These are phyloP conservation scores for Malurus splendens DNA, from an alignment of 2,797 vertebrate species.

Conservation along the genomic window DNA sequence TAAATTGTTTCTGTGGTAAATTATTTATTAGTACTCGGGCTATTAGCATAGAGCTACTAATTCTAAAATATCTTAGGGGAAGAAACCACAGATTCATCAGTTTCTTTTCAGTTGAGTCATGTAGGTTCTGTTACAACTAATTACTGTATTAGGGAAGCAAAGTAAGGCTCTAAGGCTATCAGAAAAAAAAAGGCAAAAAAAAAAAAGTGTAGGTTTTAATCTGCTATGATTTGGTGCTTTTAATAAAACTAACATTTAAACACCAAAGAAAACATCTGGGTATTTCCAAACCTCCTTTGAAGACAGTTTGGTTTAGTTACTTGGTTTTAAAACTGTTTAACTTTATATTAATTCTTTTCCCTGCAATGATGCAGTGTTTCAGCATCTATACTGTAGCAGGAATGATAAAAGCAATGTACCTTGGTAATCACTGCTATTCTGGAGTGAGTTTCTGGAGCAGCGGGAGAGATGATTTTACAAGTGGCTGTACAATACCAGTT, in stretches of 20 bases:
- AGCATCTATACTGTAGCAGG: neutral
- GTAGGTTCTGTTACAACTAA: neutral
- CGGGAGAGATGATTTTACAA: conserved; percentile 63
- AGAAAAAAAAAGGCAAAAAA: accelerated
- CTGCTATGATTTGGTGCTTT: neutral
- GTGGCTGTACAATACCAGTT: conserved; percentile 57
- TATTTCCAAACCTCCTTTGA: neutral
- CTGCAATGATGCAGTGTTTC: neutral
- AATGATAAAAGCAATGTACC: neutral
- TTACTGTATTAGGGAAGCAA: neutral
- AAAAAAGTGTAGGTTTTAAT: neutral
- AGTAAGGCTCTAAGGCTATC: neutral
- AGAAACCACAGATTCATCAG: neutral
- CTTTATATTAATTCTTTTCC: neutral
- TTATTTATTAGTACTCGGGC: neutral
- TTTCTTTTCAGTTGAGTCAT: neutral
- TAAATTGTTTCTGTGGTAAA: conserved; percentile 8
- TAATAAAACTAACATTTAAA: neutral
- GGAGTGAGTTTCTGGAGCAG: conserved; percentile 52
- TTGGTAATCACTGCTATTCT: conserved; percentile 36
- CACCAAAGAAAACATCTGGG: neutral
- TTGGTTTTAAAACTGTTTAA: neutral
- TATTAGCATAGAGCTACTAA: neutral
- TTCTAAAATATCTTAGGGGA: neutral
- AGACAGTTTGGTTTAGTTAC: neutral